A percentile compares a stretch with the other conserved stretches of the same genome.
phyloP scores from a whole-genome alignment of 2,113 vertebrate species.

The Ifrita kowaldi region DNA sequence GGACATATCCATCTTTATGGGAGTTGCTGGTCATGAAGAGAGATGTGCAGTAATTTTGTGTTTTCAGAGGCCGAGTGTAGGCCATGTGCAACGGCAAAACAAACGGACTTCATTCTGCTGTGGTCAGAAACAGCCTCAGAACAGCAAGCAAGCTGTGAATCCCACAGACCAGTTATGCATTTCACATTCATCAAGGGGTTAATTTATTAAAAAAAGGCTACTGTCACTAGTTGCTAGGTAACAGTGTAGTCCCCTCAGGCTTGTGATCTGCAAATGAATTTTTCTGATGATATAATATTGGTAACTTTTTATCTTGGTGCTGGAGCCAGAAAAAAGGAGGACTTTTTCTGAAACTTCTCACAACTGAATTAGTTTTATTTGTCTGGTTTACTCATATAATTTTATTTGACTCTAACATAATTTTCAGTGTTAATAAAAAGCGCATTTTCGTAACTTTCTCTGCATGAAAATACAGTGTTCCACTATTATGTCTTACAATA shows the following conservation, averaged over 20 bases:
- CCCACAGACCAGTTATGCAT: background rate
- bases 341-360: background rate
- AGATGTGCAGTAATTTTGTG: background rate
- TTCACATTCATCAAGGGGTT: background rate
- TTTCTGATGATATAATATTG: background rate
- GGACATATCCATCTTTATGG: background rate
- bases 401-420: background rate
- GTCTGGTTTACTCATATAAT: background rate
- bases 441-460: background rate
- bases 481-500: background rate
- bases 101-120: background rate
- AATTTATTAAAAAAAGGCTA: background rate
- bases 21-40: background rate
- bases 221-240: constrained; percentile 36
- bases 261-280: constrained; percentile 5
- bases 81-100: background rate
- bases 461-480: background rate
- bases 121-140: background rate
- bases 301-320: background rate
- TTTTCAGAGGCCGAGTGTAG: background rate
- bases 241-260: background rate
- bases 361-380: background rate
- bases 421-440: background rate
- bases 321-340: background rate
- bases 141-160: background rate